Percentiles rank a stretch among this genome's conserved stretches.
These are phyloP conservation scores for Melanotaenia trifasciata DNA, from an alignment of 2,797 vertebrate species.

Conservation along the genomic window DNA sequence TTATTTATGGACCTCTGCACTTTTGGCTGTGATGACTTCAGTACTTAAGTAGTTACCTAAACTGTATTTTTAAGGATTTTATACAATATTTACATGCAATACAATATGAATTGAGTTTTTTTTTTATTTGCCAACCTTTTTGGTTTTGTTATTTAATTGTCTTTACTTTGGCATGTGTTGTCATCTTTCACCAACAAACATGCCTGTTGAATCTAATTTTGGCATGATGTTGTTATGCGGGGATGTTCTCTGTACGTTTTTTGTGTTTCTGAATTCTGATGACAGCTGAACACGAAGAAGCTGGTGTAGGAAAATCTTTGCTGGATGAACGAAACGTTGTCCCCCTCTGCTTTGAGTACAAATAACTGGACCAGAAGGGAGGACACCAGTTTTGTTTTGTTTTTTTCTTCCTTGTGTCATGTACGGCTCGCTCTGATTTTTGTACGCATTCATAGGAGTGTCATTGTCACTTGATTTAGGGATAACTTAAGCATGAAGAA, in stretches of 20 bases:
- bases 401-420: conserved; percentile 40
- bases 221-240: conserved; percentile 44
- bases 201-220: conserved; percentile 72
- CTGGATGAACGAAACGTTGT: conserved; percentile 65
- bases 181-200: conserved; percentile 72
- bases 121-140: conserved; percentile 68
- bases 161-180: conserved; percentile 74
- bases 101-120: conserved; percentile 77
- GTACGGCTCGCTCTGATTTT: conserved; percentile 43
- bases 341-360: conserved; percentile 58
- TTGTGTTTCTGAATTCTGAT: conserved; percentile 64
- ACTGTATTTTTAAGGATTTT: conserved; percentile 90
- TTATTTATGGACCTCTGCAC: conserved; percentile 90
- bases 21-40: conserved; percentile 89
- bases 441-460: conserved; percentile 40
- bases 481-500: conserved; percentile 60
- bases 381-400: conserved; percentile 4
- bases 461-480: conserved; percentile 16
- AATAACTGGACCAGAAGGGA: conserved; percentile 51
- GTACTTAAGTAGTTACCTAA: conserved; percentile 88
- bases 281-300: conserved; percentile 66
- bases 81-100: conserved; percentile 90
- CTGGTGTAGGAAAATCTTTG: conserved; percentile 64
- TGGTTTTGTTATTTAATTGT: conserved; percentile 78
- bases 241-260: conserved; percentile 53